Percentiles rank a stretch among this genome's conserved stretches.
Evolutionary conservation across 2,113 vertebrate species (phyloP).

Genomic region (Buteo buteo): DNA sequence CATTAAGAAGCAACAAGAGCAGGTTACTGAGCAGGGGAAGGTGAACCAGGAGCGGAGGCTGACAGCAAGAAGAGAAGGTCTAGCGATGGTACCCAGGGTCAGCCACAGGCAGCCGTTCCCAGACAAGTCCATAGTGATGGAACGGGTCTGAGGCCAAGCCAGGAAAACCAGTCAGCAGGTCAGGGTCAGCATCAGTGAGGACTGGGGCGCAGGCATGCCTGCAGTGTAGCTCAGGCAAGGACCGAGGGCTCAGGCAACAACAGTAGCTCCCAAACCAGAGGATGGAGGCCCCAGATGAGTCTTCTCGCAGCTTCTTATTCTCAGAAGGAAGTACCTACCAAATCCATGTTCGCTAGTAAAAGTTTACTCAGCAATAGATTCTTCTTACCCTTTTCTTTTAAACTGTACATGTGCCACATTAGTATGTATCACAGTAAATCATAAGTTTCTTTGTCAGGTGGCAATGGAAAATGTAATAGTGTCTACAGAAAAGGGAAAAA

Average conservation of each 20-base stretch:
- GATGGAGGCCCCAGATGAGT: rapidly evolving
- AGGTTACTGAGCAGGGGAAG: not conserved
- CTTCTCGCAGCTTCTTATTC: not conserved
- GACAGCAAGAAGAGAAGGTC: not conserved
- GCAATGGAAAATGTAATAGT: not conserved
- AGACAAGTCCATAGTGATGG: not conserved
- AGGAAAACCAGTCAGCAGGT: not conserved
- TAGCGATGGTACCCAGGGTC: too few relatives aligned
- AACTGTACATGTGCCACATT: not conserved
- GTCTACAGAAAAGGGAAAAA: not conserved
- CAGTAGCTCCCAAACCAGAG: not conserved
- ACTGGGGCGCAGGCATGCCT: rapidly evolving
- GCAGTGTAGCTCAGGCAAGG: too few relatives aligned
- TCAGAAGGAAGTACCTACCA: not conserved
- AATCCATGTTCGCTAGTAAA: not conserved
- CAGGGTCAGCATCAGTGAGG: not conserved
- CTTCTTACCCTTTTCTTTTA: not conserved
- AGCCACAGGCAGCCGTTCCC: not conserved
- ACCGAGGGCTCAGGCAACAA: not conserved
- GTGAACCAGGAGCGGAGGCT: rapidly evolving
- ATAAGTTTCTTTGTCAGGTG: slow-evolving; percentile 1
- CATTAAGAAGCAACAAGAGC: not conserved
- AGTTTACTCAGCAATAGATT: not conserved
- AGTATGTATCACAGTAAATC: not conserved
- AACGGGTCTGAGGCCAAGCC: not conserved